Base-by-base conservation (phyloP, 2,888 invertebrate genomes). In the Saturnia japonica region DNA sequence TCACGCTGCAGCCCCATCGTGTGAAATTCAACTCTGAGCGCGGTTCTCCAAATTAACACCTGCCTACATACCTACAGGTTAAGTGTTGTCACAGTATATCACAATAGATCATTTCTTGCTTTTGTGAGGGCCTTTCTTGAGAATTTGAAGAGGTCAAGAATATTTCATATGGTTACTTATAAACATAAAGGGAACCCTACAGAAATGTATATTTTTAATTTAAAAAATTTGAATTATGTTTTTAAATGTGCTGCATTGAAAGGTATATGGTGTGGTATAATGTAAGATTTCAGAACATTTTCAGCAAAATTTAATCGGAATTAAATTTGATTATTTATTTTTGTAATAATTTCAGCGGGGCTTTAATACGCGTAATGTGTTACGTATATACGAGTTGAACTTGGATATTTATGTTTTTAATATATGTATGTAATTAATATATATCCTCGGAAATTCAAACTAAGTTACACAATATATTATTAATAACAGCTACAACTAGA, bases 31-130 rank as follows among this genome's bases (percentile, higher is more conserved):
- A 54, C 68, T 68, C 47, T 11, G 25, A 60, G 28, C 14, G 28
- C 57, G 47, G 6, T 57, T 12, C 40, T 45, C 40, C 51, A 11
- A 62, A 68, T 71, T 71, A 45, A 68, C 71, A 71, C 71, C 71
- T 71, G 42, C 71, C 70, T 67, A 40, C 70, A 54, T 68, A n/a
- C n/a, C n/a, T n/a, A 71, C 71, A 42, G 51, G 40, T 54, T 67
- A 51, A 64, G 45, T 69, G 47, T 68, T 42, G 43, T 70, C 42
- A 67, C 25, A 45, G 22, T 25, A 25, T 25, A 64, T 54, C 51
- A 68, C 68, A 47, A 68, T 68, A 68, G 54, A 40, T 68, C 43
- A 34, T 68, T 68, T 68, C 34, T 28, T 34, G 11, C 34, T 68
- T 54, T 47, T 54, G 47, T 34, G 54, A 68, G n/a, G n/a, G 28